These are phyloP conservation scores for Drosophila percnosoma DNA, from an alignment of 2,888 invertebrate genomes.

Conservation along the genomic window DNA sequence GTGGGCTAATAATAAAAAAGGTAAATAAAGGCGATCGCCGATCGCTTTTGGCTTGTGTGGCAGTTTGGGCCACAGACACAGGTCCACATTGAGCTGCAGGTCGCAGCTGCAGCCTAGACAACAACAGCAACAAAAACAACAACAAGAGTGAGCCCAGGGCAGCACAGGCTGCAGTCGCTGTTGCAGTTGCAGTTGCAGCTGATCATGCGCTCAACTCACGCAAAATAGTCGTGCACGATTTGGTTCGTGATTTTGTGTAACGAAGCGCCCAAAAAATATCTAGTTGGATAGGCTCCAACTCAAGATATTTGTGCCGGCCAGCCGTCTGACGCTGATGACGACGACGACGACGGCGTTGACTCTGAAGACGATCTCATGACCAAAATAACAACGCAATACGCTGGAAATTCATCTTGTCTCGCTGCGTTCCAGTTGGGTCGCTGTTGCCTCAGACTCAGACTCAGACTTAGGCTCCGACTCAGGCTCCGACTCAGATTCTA, in stretches of 20 bases:
- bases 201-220: conserved; percentile 84
- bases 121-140: conserved; percentile 7
- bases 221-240: conserved; percentile 85
- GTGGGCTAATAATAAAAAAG: conserved; percentile 23
- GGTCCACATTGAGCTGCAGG: conserved; percentile 11
- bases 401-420: conserved; percentile 74
- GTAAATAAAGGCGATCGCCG: conserved; percentile 32
- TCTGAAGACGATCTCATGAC: conserved; percentile 70
- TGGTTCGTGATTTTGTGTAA: conserved; percentile 84
- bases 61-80: conserved; percentile 13
- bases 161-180: conserved; percentile 16
- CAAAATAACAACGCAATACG: conserved; percentile 76
- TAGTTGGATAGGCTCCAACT: conserved; percentile 55
- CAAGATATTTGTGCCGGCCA: conserved; percentile 40
- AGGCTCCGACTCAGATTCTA: background rate
- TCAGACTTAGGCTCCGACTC: background rate
- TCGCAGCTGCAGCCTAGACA: conserved; percentile 28
- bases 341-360: conserved; percentile 34
- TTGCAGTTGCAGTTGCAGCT: conserved; percentile 60
- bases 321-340: conserved; percentile 48
- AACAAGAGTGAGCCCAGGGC: conserved; percentile 29
- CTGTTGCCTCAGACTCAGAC: conserved; percentile 19
- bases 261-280: conserved; percentile 81
- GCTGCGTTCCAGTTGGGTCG: conserved; percentile 29
- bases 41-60: conserved; percentile 2